Percentiles rank a stretch among this genome's conserved stretches.
These are phyloP conservation scores for Drosophila ambigua DNA, from an alignment of 1,140 invertebrate species.

Conservation along the genomic window DNA sequence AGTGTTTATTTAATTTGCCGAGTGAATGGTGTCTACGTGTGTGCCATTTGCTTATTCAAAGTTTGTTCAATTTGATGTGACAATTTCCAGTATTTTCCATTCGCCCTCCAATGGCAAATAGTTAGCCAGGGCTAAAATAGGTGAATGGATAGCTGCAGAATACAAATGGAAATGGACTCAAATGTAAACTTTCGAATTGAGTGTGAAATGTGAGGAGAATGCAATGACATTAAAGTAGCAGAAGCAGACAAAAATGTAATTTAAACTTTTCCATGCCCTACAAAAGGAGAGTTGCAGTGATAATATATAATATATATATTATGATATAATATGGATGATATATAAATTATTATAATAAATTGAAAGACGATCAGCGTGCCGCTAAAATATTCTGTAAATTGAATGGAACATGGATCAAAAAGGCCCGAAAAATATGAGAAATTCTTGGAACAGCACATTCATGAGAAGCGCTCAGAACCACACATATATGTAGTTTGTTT, in stretches of 20 bases:
- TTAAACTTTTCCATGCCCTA: too few species aligned
- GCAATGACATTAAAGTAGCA: not conserved
- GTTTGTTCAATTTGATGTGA: constrained; percentile 63
- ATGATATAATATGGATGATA: too few species aligned
- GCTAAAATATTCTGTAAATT: too few species aligned
- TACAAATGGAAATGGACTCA: constrained; percentile 34
- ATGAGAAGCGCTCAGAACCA: too few species aligned
- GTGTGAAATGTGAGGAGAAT: constrained; percentile 28
- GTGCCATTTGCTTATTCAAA: constrained; percentile 39
- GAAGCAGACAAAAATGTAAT: not conserved
- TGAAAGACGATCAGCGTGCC: too few species aligned
- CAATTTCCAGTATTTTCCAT: constrained; percentile 60
- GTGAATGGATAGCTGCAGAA: constrained; percentile 11
- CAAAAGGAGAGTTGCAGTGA: too few species aligned
- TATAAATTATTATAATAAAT: too few species aligned
- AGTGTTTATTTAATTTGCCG: constrained; percentile 78
- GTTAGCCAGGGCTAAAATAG: constrained; percentile 21
- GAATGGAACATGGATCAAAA: too few species aligned
- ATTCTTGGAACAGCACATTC: too few species aligned
- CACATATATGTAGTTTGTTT: too few species aligned
- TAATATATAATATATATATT: too few species aligned
- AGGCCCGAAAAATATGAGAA: too few species aligned
- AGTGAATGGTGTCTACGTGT: constrained; percentile 48
- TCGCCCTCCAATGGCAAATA: constrained; percentile 44
- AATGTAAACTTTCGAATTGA: constrained; percentile 18